These are phyloP conservation scores for Diadumene lineata DNA, from an alignment of 92 coral and sea anemone genomes.

Conservation along the genomic window DNA sequence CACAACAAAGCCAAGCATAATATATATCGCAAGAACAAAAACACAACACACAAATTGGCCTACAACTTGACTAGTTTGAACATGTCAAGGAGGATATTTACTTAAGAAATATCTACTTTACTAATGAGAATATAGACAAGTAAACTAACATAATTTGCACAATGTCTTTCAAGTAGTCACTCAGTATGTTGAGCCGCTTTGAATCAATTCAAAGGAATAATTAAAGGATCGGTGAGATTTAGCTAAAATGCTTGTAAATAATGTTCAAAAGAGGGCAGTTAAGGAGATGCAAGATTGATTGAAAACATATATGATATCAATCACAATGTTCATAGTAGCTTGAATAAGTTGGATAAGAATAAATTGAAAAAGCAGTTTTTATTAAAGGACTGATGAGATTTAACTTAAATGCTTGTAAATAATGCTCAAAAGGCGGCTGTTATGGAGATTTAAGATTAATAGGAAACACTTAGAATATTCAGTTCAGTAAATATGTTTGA, in stretches of 20 bases:
- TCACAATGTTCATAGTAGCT: not conserved
- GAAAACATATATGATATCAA: conserved; percentile 1
- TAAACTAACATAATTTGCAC: not conserved
- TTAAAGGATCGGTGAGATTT: not conserved
- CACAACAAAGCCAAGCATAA: not conserved
- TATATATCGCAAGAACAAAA: not conserved
- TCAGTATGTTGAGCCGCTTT: not conserved
- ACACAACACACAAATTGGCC: not conserved
- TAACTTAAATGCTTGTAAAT: no score
- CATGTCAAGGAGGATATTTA: not conserved
- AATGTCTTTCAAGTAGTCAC: not conserved
- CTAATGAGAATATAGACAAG: not conserved
- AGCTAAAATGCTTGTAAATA: not conserved
- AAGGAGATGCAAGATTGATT: not conserved
- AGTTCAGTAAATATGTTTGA: no score
- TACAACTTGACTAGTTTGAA: not conserved
- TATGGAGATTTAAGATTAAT: no score
- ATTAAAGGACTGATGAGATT: no score
- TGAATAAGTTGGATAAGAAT: not conserved
- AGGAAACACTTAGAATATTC: no score
- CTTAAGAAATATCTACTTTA: not conserved
- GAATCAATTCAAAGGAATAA: not conserved
- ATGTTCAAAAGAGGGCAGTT: not conserved
- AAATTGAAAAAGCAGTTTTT: not conserved
- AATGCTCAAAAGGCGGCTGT: no score